These are phyloP conservation scores for Barbus barbus DNA, from an alignment of 2,113 vertebrate species.

Conservation along the genomic window DNA sequence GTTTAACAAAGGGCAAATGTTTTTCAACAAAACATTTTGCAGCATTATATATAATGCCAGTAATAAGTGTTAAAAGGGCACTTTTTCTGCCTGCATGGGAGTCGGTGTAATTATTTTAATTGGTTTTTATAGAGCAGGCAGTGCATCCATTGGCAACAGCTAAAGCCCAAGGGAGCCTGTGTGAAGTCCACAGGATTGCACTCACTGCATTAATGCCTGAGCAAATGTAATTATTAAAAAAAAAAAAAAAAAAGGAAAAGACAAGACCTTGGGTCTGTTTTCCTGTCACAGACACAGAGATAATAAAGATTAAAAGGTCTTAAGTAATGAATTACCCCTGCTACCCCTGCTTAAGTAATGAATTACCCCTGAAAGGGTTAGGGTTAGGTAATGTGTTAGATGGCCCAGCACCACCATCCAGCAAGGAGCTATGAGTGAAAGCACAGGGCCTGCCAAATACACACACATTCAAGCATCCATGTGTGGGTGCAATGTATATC, in stretches of 20 bases:
- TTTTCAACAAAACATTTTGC: slow-evolving; percentile 15
- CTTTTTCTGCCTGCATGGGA: slow-evolving; percentile 3
- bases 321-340: not conserved
- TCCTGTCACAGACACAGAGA: not conserved
- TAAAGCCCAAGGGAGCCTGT: slow-evolving; percentile 21
- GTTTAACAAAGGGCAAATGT: not conserved
- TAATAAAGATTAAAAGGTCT: not conserved
- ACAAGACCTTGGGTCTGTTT: not conserved
- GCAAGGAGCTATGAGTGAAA: slow-evolving; percentile 3
- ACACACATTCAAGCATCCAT: not conserved
- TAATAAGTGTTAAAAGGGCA: slow-evolving; percentile 25
- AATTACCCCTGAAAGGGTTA: not conserved
- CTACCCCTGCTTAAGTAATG: not conserved
- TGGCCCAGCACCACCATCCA: not conserved
- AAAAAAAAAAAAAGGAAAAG: not conserved
- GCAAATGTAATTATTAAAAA: not conserved
- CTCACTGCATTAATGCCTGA: slow-evolving; percentile 26
- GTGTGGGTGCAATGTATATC: not conserved
- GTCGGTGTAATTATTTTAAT: slow-evolving; percentile 33
- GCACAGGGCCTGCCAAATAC: not conserved
- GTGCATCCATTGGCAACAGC: slow-evolving; percentile 23
- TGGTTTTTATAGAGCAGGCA: slow-evolving; percentile 5
- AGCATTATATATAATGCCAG: not conserved
- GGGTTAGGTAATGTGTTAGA: not conserved
- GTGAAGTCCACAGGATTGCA: slow-evolving; percentile 24